Percentiles rank a stretch among this genome's conserved stretches.
phyloP scores from a whole-genome alignment of 2,797 vertebrate genomes.

The Neosalanx taihuensis region DNA sequence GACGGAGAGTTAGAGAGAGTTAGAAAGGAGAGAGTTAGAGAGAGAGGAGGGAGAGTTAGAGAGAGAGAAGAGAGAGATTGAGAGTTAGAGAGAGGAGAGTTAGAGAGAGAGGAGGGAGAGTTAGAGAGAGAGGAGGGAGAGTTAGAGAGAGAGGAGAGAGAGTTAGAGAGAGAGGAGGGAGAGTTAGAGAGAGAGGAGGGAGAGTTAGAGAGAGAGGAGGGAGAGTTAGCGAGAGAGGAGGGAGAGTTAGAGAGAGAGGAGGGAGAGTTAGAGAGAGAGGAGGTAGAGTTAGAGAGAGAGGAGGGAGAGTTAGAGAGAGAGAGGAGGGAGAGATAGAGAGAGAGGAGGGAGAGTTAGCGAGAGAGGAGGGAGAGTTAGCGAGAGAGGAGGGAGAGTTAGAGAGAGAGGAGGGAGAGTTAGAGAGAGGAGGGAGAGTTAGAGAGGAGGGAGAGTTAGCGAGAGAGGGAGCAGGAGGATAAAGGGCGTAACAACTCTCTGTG shows the following conservation, averaged over 20 bases:
- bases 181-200: too few relatives aligned
- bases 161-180: too few relatives aligned
- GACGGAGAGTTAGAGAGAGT: too few relatives aligned
- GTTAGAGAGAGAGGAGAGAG: too few relatives aligned
- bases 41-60: too few relatives aligned
- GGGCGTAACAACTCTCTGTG: neutral
- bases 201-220: too few relatives aligned
- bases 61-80: too few relatives aligned
- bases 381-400: neutral
- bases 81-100: too few relatives aligned
- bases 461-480: neutral
- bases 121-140: too few relatives aligned
- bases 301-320: neutral
- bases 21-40: too few relatives aligned
- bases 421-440: neutral
- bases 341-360: neutral
- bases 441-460: neutral
- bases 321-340: neutral
- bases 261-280: neutral
- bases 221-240: neutral
- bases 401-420: neutral
- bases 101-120: too few relatives aligned
- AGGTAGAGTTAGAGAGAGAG: neutral
- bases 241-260: neutral
- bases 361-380: neutral